These are phyloP conservation scores for Penelope pileata DNA, from an alignment of 2,113 vertebrate species.

Conservation along the genomic window DNA sequence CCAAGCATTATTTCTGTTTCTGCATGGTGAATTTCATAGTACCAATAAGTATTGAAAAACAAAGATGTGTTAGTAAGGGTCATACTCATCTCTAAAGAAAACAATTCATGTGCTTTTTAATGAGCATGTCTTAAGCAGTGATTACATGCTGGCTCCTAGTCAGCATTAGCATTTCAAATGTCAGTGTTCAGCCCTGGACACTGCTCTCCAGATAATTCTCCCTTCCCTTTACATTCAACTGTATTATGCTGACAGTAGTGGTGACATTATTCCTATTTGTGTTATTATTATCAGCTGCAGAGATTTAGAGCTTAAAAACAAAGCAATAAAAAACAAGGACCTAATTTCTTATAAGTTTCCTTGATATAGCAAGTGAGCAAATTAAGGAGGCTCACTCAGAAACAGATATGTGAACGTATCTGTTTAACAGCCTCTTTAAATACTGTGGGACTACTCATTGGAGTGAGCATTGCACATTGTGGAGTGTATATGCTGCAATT, in stretches of 20 bases:
- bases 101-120: background rate
- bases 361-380: background rate
- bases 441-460: background rate
- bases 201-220: background rate
- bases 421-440: background rate
- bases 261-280: background rate
- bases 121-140: background rate
- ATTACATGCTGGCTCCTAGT: background rate
- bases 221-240: background rate
- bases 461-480: background rate
- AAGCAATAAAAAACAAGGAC: too few species aligned
- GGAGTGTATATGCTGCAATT: background rate
- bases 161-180: background rate
- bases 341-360: background rate
- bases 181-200: background rate
- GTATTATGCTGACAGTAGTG: background rate
- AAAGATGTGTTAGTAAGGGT: background rate
- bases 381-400: too few species aligned
- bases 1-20: background rate
- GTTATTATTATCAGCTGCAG: background rate
- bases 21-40: background rate
- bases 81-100: background rate
- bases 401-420: background rate
- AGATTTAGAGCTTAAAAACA: background rate
- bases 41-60: background rate